These are phyloP conservation scores for Augochlorella aurata DNA, from an alignment of 2,888 invertebrate species.

Conservation along the genomic window DNA sequence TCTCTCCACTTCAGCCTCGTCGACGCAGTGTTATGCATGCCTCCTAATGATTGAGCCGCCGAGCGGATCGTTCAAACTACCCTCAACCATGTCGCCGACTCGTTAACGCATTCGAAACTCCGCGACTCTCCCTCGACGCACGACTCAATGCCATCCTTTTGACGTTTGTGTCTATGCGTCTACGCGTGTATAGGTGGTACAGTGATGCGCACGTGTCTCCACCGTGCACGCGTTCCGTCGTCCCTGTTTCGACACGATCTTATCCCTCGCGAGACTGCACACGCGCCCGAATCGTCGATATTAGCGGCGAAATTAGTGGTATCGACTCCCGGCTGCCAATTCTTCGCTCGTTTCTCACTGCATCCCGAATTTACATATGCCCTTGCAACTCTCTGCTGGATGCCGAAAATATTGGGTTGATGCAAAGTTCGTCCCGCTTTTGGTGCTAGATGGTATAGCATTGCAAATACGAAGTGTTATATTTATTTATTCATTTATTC, in stretches of 20 bases:
- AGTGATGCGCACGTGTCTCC: not conserved
- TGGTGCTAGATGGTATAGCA: no score
- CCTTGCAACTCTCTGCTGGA: no score
- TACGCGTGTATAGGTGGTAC: not conserved
- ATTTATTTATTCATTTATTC: no score
- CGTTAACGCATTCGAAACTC: constrained; percentile 58
- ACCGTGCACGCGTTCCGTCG: constrained; percentile 8
- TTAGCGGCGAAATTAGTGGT: constrained; percentile 55
- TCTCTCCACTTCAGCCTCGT: constrained; percentile 33
- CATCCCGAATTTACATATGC: no score
- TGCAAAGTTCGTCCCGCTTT: no score
- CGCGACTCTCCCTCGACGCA: constrained; percentile 4
- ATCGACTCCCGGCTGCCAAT: constrained; percentile 37
- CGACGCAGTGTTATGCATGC: constrained; percentile 44
- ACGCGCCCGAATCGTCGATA: constrained; percentile 44
- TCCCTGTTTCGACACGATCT: constrained; percentile 9
- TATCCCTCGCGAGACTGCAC: not conserved
- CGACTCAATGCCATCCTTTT: constrained; percentile 9
- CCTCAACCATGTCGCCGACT: constrained; percentile 29
- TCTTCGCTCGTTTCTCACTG: not conserved
- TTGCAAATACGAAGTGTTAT: no score
- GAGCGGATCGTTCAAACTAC: constrained; percentile 50
- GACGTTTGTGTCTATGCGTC: not conserved
- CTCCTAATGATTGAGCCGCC: constrained; percentile 65
- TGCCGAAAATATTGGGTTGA: no score